Conservation (phyloP, 1,140 invertebrate species). For the Pogonus chalceus region DNA sequence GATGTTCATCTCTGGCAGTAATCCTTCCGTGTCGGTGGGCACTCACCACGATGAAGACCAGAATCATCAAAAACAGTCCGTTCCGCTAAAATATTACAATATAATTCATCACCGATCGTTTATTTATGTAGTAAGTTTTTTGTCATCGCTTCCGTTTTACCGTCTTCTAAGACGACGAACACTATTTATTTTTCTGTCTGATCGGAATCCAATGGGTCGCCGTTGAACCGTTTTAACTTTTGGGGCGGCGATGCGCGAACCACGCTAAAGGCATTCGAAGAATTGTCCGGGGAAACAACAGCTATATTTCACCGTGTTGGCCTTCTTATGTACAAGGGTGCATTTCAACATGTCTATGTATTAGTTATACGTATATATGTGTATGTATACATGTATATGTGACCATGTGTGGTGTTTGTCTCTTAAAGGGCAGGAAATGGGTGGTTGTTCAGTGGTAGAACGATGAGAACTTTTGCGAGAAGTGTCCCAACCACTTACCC, state of each 20-base stretch:
- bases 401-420: not conserved
- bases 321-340: too few relatives aligned
- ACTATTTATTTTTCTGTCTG: constrained; percentile 4
- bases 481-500: not conserved
- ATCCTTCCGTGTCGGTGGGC: not conserved
- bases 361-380: too few relatives aligned
- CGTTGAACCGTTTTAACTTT: constrained; percentile 2
- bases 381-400: too few relatives aligned
- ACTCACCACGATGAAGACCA: not conserved
- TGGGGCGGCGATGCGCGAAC: not conserved
- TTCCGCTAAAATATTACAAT: constrained; percentile 4
- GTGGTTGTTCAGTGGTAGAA: not conserved
- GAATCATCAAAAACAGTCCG: not conserved
- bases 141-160: not conserved
- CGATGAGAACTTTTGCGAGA: not conserved
- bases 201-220: not conserved
- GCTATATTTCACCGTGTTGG: not conserved
- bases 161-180: not conserved
- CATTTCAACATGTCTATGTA: too few relatives aligned
- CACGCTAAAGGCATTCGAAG: not conserved
- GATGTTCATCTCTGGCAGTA: not conserved
- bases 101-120: constrained; percentile 1
- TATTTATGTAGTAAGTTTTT: constrained; percentile 1
- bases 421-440: not conserved
- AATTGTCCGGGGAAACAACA: constrained; percentile 3